Base-by-base conservation (phyloP, 2,797 vertebrate species). In the Danio kyathit region DNA sequence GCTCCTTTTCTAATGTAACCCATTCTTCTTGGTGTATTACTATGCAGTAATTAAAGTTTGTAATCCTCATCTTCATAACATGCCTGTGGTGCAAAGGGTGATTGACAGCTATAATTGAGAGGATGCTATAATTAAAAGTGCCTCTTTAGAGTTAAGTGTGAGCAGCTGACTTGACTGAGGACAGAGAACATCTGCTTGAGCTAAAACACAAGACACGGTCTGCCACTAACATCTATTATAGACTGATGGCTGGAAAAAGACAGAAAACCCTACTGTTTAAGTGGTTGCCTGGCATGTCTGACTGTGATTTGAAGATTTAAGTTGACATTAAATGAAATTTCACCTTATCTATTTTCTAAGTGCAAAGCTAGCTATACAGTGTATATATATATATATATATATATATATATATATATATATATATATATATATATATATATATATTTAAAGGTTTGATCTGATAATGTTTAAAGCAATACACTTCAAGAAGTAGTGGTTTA, bases 211-310 rank as follows among this genome's bases (percentile, higher is more conserved):
- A 71, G 49, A 54, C 6, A 5, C n/a, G 13, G 46, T 63, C 29
- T 89, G 88, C 87, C 90, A 92, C 83, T 91, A 91, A 89, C 90
- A 88, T 85, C 21, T 89, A 59, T 90, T 88, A 91, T 91, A 87
- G 84, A 78, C 40, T 87, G 80, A 64, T 48, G 77, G 87, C 88
- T 67, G 87, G 73, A 13, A 77, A 76, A 78, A 40, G 49, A 65
- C 78, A 76, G 29, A 52, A 70, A n/a, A 40, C 14, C 9, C 66
- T 67, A 52, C 81, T 6, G 44, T 57, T 63, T 59, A 83, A 85
- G 71, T 63, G 41, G 41, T 46, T 29, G 64, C 77, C 40, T 6
- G 65, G 49, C 69, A 77, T 82, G 57, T 44, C 29, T n/a, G 12
- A 54, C 19, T 51, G 29, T 77, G 52, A 52, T 69, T 59, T 57